Conservation (phyloP, 2,888 invertebrate species). For the Agrilus mali region DNA sequence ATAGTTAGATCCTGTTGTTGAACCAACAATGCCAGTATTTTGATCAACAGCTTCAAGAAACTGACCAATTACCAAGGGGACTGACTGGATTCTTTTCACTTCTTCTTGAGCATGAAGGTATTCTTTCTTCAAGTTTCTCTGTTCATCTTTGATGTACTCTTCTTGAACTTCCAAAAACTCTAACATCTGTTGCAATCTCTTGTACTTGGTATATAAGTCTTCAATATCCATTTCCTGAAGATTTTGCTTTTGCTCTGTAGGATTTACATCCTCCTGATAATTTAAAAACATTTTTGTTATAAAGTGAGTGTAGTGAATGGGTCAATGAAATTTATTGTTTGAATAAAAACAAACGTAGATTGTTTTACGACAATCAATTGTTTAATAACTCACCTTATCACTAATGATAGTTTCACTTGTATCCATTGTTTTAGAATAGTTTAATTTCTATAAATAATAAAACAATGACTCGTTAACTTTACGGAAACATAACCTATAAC, state of each 20-base stretch:
- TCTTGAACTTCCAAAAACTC: constrained; percentile 98
- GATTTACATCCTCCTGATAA: constrained; percentile 53
- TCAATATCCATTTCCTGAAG: constrained; percentile 78
- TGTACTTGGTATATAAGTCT: constrained; percentile 91
- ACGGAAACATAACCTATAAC: no score
- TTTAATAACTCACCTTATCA: constrained; percentile 9
- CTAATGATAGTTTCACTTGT: constrained; percentile 10
- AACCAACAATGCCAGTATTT: constrained; percentile 97
- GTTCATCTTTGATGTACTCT: constrained; percentile 99
- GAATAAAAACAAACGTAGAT: constrained; percentile 1
- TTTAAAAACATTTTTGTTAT: constrained; percentile 5
- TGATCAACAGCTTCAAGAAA: constrained; percentile 99
- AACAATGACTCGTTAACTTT: no score
- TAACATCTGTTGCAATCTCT: constrained; percentile 92
- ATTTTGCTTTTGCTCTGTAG: constrained; percentile 54
- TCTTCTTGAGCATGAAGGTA: constrained; percentile 97
- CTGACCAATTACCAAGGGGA: constrained; percentile 97
- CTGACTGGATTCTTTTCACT: constrained; percentile 97
- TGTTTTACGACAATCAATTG: neutral
- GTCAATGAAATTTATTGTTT: neutral
- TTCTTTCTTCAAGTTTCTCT: constrained; percentile 95
- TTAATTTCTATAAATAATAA: no score
- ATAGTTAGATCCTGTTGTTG: constrained; percentile 98
- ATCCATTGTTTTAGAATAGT: constrained; percentile 5
- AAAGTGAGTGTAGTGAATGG: neutral